A percentile compares a stretch with the other conserved stretches of the same genome.
Evolutionary conservation across 2,113 vertebrate species (phyloP).

Genomic region (Barbus barbus): DNA sequence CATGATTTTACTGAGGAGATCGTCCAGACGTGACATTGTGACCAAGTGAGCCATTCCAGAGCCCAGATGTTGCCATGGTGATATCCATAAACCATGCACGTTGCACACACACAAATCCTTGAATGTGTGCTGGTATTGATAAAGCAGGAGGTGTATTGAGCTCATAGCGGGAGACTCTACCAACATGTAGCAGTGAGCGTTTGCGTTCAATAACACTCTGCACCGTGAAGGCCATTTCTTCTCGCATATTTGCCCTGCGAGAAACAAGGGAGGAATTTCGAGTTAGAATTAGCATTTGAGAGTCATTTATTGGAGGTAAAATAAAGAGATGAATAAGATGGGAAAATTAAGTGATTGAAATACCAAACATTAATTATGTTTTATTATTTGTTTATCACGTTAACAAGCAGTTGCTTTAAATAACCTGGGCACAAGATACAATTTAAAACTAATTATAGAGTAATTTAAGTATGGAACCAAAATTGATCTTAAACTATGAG

Average conservation of each 20-base stretch:
- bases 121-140: constrained; percentile 31
- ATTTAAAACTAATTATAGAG: constrained; percentile 33
- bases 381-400: background rate
- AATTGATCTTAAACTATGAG: background rate
- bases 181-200: background rate
- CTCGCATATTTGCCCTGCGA: background rate
- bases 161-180: background rate
- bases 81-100: constrained; percentile 24
- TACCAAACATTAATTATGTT: constrained; percentile 4
- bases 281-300: background rate
- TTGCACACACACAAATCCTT: constrained; percentile 1
- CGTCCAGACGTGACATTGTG: constrained; percentile 29
- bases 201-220: constrained; percentile 17
- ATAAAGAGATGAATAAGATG: background rate
- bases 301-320: background rate
- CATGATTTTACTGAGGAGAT: constrained; percentile 9
- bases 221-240: constrained; percentile 21
- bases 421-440: constrained; percentile 2
- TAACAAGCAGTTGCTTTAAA: background rate
- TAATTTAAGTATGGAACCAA: background rate
- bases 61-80: constrained; percentile 37
- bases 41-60: constrained; percentile 27
- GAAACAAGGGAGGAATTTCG: background rate
- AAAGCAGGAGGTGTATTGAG: constrained; percentile 32
- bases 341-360: too few relatives aligned